Percentiles rank a stretch among this genome's conserved stretches.
phyloP scores from a whole-genome alignment of 2,113 vertebrate genomes.

The Probosciger aterrimus region DNA sequence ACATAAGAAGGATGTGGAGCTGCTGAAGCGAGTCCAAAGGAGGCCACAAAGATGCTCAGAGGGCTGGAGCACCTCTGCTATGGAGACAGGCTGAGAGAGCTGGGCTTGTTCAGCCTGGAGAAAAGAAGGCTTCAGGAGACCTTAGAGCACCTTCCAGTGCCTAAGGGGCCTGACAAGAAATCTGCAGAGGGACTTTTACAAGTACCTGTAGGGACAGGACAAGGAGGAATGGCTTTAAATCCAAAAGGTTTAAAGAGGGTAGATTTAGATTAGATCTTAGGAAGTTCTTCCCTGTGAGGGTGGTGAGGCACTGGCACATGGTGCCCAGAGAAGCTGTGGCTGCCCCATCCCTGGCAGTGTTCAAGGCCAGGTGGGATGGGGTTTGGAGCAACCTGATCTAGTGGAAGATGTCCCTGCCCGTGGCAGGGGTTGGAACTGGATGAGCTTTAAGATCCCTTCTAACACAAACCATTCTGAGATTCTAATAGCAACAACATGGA shows the following conservation, averaged over 20 bases:
- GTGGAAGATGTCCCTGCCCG: background rate
- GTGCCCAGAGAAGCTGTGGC: background rate
- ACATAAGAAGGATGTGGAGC: background rate
- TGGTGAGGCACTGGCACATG: background rate
- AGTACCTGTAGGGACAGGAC: background rate
- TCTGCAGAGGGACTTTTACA: background rate
- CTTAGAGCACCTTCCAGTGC: background rate
- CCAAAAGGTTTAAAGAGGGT: background rate
- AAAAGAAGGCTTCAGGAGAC: background rate
- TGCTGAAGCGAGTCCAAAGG: background rate
- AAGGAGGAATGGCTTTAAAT: background rate
- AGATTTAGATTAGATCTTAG: background rate
- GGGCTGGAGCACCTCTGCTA: background rate
- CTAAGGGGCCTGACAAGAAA: background rate
- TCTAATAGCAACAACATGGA: background rate
- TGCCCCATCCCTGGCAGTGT: background rate
- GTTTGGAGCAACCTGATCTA: background rate
- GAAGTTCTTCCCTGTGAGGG: background rate
- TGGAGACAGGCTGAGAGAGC: background rate
- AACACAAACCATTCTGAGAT: background rate
- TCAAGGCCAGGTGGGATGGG: background rate
- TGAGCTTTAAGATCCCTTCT: background rate
- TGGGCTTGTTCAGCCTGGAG: background rate
- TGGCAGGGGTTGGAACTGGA: background rate
- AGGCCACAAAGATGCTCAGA: background rate